phyloP scores from a whole-genome alignment of 2,797 vertebrate species.

The Petrocephalus schoutedeni region DNA sequence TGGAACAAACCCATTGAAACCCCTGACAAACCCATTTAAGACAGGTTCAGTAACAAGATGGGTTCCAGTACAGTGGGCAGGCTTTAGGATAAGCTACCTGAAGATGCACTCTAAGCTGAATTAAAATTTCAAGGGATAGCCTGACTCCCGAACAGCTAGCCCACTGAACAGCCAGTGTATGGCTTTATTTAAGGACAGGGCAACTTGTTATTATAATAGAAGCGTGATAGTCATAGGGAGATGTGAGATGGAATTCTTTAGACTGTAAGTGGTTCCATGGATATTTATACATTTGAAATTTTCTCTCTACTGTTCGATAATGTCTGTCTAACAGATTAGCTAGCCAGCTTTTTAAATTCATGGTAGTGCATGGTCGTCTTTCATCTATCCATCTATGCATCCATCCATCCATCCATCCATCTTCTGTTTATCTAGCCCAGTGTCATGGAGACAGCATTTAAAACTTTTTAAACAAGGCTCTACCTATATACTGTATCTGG shows the following conservation, averaged over 20 bases:
- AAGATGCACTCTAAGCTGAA: neutral
- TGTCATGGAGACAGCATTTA: neutral
- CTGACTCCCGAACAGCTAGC: neutral
- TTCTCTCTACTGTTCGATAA: neutral
- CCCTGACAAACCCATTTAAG: neutral
- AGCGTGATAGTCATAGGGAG: neutral
- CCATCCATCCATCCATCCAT: neutral
- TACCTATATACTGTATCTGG: neutral
- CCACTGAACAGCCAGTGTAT: neutral
- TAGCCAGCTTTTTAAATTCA: neutral
- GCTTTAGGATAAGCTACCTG: neutral
- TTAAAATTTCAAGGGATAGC: neutral
- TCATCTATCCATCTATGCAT: neutral
- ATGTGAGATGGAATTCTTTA: neutral
- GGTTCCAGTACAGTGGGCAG: neutral
- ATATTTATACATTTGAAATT: neutral
- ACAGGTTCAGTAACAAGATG: neutral
- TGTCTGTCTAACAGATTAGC: neutral
- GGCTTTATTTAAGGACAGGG: neutral
- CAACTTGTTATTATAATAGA: neutral
- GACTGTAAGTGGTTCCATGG: neutral
- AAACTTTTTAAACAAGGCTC: neutral
- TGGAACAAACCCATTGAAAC: neutral
- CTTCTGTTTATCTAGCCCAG: neutral
- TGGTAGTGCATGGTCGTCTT: neutral